These are phyloP conservation scores for Drosophila eohydei DNA, from an alignment of 2,888 invertebrate species.

Conservation along the genomic window DNA sequence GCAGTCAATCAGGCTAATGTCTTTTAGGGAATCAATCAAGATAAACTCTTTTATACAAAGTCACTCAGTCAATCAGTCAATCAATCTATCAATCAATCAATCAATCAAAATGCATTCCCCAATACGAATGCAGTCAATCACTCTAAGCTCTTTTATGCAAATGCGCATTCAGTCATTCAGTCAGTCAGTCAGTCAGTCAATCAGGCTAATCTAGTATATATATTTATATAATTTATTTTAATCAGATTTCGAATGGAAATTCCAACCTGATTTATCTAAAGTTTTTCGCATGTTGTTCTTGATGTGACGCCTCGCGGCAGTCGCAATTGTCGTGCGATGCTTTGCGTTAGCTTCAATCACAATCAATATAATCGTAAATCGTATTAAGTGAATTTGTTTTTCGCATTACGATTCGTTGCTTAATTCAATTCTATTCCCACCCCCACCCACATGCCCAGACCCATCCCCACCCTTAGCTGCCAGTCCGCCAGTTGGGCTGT, in stretches of 20 bases:
- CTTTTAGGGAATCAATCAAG: not conserved
- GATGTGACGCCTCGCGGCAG: not conserved
- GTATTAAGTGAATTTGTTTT: slow-evolving; percentile 54
- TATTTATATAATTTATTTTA: not conserved
- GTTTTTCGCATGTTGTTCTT: not conserved
- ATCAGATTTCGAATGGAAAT: not conserved
- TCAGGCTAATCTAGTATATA: not conserved
- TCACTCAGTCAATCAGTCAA: not conserved
- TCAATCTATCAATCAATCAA: not conserved
- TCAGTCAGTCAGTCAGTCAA: not conserved
- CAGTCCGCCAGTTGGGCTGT: slow-evolving; percentile 36
- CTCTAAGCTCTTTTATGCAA: too few species aligned
- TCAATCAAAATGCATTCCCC: not conserved
- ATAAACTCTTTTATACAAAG: not conserved
- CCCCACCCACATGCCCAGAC: not conserved
- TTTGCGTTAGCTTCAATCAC: slow-evolving; percentile 26
- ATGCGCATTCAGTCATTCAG: not conserved
- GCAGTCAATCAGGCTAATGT: not conserved
- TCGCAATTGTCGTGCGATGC: slow-evolving; percentile 4
- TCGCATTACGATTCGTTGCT: slow-evolving; percentile 50
- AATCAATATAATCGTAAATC: slow-evolving; percentile 53
- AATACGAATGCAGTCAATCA: not conserved
- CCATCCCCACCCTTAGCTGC: not conserved
- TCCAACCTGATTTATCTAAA: not conserved
- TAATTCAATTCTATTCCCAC: slow-evolving; percentile 46